A percentile compares a stretch with the other conserved stretches of the same genome.
Evolutionary conservation across 2,797 vertebrate species (phyloP).

Genomic region (Danio choprae): DNA sequence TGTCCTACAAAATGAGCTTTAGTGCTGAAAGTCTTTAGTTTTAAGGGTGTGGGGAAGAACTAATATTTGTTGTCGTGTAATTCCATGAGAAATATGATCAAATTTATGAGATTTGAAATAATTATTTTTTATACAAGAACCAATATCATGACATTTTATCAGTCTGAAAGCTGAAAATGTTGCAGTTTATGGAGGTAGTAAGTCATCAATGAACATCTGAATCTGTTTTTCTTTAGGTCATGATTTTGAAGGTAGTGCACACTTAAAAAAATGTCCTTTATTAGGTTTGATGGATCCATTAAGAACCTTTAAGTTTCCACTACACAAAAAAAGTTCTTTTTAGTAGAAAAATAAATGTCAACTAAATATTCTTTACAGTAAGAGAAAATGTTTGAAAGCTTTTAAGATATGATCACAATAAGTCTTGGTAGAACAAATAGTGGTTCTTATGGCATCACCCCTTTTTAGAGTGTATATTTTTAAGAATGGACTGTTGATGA

Average conservation of each 20-base stretch:
- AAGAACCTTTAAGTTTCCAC: too few relatives aligned
- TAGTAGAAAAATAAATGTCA: too few relatives aligned
- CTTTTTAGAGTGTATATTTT: too few relatives aligned
- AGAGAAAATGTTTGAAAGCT: too few relatives aligned
- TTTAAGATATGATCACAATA: too few relatives aligned
- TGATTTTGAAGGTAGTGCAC: background rate
- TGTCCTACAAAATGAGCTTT: constrained; percentile 27
- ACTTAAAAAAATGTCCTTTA: too few relatives aligned
- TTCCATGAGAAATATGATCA: background rate
- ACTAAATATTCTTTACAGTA: too few relatives aligned
- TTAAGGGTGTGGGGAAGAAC: background rate
- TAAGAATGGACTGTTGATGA: too few relatives aligned
- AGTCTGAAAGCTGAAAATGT: background rate
- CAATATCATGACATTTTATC: background rate
- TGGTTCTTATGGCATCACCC: too few relatives aligned
- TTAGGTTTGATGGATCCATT: too few relatives aligned
- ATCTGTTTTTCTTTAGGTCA: background rate
- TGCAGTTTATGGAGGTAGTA: background rate
- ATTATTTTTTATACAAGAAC: background rate
- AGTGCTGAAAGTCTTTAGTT: constrained; percentile 18
- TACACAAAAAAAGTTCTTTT: too few relatives aligned
- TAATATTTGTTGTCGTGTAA: background rate
- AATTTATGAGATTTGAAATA: background rate
- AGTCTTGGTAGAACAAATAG: too few relatives aligned
- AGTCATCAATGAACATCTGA: background rate